Conservation (phyloP, 2,888 invertebrate genomes). For the Nesidiocoris tenuis region DNA sequence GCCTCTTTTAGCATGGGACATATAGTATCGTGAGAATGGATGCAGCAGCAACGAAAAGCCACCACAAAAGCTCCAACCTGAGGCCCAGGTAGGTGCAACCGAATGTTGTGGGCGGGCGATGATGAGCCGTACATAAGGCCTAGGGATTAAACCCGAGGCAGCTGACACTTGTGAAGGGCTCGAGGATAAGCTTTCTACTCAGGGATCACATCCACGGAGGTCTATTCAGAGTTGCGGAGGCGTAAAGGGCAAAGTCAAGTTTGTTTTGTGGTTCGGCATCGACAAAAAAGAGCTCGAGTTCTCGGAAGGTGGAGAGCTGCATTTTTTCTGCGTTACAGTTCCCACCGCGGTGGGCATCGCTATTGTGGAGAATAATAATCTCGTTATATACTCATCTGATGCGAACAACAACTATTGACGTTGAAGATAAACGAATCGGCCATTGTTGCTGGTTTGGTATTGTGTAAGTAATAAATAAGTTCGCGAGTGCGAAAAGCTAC, state of each 20-base stretch:
- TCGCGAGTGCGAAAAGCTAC: too few species aligned
- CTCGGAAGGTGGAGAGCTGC: slow-evolving; percentile 21
- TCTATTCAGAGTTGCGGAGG: slow-evolving; percentile 24
- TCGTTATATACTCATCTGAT: too few species aligned
- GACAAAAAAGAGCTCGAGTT: slow-evolving; percentile 5
- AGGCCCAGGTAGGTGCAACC: background rate
- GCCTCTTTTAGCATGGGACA: background rate
- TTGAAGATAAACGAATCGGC: too few species aligned
- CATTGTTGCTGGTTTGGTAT: too few species aligned
- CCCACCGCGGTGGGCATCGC: too few species aligned
- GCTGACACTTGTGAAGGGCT: slow-evolving; percentile 37
- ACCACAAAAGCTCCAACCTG: background rate
- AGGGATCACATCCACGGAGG: background rate
- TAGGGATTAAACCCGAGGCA: slow-evolving; percentile 25
- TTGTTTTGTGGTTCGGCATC: slow-evolving; percentile 33
- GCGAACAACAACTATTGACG: too few species aligned
- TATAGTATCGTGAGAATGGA: background rate
- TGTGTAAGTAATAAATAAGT: too few species aligned
- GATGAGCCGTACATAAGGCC: slow-evolving; percentile 36
- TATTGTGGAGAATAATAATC: too few species aligned
- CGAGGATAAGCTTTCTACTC: slow-evolving; percentile 24
- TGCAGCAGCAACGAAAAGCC: background rate
- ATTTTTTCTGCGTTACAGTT: background rate
- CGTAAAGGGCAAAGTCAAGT: slow-evolving; percentile 37
- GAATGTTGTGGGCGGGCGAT: slow-evolving; percentile 36